Evolutionary conservation across 2,797 vertebrate genomes (phyloP).

Genomic region (Petrocephalus sullivani): DNA sequence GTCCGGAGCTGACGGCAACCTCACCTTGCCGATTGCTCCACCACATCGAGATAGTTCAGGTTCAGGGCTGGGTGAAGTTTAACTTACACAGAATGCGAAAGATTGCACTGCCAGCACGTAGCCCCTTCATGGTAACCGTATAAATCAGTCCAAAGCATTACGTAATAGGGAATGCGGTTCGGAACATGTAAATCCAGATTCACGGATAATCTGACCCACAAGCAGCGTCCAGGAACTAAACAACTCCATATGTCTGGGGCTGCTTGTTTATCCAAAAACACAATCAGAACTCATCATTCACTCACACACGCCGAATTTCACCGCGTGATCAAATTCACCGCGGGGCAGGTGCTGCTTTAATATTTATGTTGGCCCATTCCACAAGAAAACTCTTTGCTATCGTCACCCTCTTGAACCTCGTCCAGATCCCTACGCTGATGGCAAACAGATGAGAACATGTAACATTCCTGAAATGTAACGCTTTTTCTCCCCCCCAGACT

Average conservation of each 20-base stretch:
- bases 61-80: background rate
- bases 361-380: constrained; percentile 38
- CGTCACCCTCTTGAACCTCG: constrained; percentile 32
- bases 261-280: background rate
- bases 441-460: background rate
- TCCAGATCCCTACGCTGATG: background rate
- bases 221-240: background rate
- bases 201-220: background rate
- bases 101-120: background rate
- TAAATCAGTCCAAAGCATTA: background rate
- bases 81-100: background rate
- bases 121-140: background rate
- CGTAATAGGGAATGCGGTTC: background rate
- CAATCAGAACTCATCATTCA: background rate
- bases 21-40: background rate
- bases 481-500: background rate
- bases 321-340: constrained; percentile 32
- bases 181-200: background rate
- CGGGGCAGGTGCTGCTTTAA: constrained; percentile 34
- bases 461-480: background rate
- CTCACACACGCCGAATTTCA: constrained; percentile 27
- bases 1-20: background rate
- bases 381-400: constrained; percentile 36
- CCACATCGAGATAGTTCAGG: background rate
- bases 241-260: background rate